Evolutionary conservation across 2,113 vertebrate genomes (phyloP), one percentile per base, ranked within the genome.

Genomic region (Myotis davidii): DNA sequence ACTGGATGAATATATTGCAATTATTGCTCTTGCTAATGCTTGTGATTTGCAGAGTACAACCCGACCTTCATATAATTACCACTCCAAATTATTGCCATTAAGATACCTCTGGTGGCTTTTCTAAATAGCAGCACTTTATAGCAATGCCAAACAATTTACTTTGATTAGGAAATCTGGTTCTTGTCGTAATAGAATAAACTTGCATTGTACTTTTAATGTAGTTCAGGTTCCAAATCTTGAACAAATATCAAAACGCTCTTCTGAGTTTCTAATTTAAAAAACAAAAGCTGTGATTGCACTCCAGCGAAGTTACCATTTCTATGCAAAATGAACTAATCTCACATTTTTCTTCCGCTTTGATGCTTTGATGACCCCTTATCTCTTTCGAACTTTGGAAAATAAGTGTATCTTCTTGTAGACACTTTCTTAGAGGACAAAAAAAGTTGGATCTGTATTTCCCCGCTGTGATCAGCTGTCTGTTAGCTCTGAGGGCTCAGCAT

Each of bases 91-190:
- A 97, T 96, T 96, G 97, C 97, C 96, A 97, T 97, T 98, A 97
- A 97, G 96, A 97, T 98, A 97, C 94, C 95, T 97, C 97, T 94
- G 94, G 95, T 96, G 96, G 88, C 82, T 98, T 98, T 98, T 97
- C 94, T 97, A 97, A 98, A 98, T 97, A 98, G 96, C 89, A 97
- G 91, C 54, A 50, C 97, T 98, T 98, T 97, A 94, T 50, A 89
- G 87, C 95, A 92, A 96, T 96, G 98, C 90, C 88, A 96, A 98
- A 97, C 94, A 97, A 98, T 97, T 98, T 98, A 82, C 95, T 98
- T 98, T 98, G 97, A 98, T 98, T 98, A 98, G 97, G 97, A 97
- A 98, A 96, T 96, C 96, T 98, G 96, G 86, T 98, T 98, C 86
- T 97, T 98, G 95, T 98, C 97, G 20, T 97, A 98, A 97, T 91